These are phyloP conservation scores for Epinephelus moara DNA, from an alignment of 2,113 vertebrate species.

Conservation along the genomic window DNA sequence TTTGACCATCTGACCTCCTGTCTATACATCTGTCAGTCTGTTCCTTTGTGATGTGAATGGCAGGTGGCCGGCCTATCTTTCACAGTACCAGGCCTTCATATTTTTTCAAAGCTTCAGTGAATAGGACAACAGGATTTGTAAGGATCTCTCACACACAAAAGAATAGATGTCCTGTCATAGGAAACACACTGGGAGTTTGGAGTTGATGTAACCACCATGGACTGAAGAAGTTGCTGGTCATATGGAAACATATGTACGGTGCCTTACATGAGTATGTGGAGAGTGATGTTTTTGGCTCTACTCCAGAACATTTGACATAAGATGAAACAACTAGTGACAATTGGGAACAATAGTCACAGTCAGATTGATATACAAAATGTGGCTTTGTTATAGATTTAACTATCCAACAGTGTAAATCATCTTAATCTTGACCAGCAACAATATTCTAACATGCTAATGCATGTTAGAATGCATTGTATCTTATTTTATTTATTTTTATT, in stretches of 20 bases:
- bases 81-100: slow-evolving; percentile 54
- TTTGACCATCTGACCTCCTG: slow-evolving; percentile 78
- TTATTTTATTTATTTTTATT: too few species aligned
- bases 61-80: slow-evolving; percentile 76
- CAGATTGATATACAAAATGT: background rate
- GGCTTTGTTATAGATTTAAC: background rate
- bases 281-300: background rate
- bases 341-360: background rate
- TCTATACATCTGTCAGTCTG: slow-evolving; percentile 77
- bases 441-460: background rate
- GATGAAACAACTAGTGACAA: too few species aligned
- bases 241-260: slow-evolving; percentile 4
- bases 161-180: slow-evolving; percentile 22
- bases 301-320: background rate
- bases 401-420: background rate
- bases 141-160: slow-evolving; percentile 34
- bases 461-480: too few species aligned
- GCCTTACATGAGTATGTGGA: background rate
- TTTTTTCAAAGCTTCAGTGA: slow-evolving; percentile 59
- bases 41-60: slow-evolving; percentile 74
- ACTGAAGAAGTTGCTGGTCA: slow-evolving; percentile 19
- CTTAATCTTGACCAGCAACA: background rate
- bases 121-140: slow-evolving; percentile 56
- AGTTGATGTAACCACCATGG: background rate
- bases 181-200: slow-evolving; percentile 33